phyloP scores from a whole-genome alignment of 1,140 invertebrate genomes.

The Samia ricini region DNA sequence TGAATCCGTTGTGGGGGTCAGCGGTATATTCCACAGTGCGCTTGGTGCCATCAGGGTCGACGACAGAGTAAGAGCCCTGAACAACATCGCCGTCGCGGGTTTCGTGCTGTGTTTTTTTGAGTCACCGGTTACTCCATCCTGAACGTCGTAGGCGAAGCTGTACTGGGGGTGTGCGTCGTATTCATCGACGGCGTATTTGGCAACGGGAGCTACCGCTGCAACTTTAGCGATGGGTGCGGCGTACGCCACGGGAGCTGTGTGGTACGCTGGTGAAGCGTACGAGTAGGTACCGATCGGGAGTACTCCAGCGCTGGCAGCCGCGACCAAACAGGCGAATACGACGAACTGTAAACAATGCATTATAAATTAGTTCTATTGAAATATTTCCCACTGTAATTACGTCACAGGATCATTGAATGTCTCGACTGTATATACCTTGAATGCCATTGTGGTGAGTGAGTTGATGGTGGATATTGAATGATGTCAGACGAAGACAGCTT shows the following conservation, averaged over 20 bases:
- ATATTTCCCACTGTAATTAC: neutral
- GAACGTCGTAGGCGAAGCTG: conserved; percentile 80
- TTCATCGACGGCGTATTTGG: conserved; percentile 32
- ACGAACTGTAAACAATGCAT: conserved; percentile 51
- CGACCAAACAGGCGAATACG: conserved; percentile 53
- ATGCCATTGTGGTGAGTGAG: conserved; percentile 55
- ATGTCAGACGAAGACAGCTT: conserved; percentile 47
- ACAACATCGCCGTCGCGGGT: conserved; percentile 79
- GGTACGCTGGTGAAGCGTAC: conserved; percentile 50
- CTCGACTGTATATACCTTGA: conserved; percentile 56
- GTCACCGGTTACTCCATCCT: conserved; percentile 82
- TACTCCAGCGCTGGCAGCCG: conserved; percentile 51
- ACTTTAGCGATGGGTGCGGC: conserved; percentile 31
- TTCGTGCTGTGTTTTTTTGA: conserved; percentile 82
- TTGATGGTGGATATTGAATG: conserved; percentile 55
- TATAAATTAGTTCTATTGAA: neutral
- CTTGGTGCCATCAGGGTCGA: conserved; percentile 81
- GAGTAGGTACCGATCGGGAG: conserved; percentile 30
- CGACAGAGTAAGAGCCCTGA: conserved; percentile 79
- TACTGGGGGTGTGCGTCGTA: conserved; percentile 79
- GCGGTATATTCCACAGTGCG: conserved; percentile 82
- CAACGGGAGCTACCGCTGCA: conserved; percentile 30
- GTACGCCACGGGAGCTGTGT: conserved; percentile 38
- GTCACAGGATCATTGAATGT: neutral
- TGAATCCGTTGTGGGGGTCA: conserved; percentile 75